Percentiles rank a stretch among this genome's conserved stretches.
These are phyloP conservation scores for Notothenia coriiceps DNA, from an alignment of 2,113 vertebrate species.

Conservation along the genomic window DNA sequence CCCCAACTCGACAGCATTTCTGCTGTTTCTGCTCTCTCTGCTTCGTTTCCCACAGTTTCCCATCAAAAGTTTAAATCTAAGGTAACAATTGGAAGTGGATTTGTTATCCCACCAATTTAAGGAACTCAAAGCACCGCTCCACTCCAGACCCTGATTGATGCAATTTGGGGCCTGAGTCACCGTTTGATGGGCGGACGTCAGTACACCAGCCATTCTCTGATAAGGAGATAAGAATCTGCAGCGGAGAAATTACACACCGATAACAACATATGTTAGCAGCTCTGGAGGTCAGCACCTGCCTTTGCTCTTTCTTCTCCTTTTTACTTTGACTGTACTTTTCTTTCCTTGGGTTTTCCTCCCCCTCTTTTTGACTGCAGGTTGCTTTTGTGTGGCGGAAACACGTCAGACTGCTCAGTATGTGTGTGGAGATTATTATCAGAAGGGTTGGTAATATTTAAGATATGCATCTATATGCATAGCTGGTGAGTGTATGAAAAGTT, in stretches of 20 bases:
- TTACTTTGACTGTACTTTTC: conserved; percentile 30
- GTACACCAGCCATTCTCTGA: conserved; percentile 68
- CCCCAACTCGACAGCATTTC: not conserved
- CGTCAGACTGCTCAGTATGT: conserved; percentile 65
- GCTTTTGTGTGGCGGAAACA: conserved; percentile 74
- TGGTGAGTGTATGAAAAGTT: conserved; percentile 74
- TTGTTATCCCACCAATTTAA: conserved; percentile 49
- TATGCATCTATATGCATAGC: conserved; percentile 74
- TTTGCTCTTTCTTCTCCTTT: conserved; percentile 58
- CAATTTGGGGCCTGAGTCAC: conserved; percentile 63
- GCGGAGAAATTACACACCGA: conserved; percentile 81
- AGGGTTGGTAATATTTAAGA: conserved; percentile 81
- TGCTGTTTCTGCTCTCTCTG: not conserved
- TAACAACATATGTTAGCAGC: conserved; percentile 81
- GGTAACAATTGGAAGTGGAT: conserved; percentile 47
- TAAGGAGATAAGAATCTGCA: conserved; percentile 83
- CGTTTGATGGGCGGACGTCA: conserved; percentile 66
- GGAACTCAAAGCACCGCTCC: conserved; percentile 41
- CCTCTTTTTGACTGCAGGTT: conserved; percentile 67
- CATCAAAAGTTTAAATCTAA: conserved; percentile 58
- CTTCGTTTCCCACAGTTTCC: conserved; percentile 53
- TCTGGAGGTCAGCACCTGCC: conserved; percentile 83
- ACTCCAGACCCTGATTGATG: conserved; percentile 66
- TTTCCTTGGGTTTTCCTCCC: conserved; percentile 33
- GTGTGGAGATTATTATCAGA: conserved; percentile 73